Evolutionary conservation across 2,888 invertebrate genomes (phyloP).

Genomic region (Drosophila meridionalis): DNA sequence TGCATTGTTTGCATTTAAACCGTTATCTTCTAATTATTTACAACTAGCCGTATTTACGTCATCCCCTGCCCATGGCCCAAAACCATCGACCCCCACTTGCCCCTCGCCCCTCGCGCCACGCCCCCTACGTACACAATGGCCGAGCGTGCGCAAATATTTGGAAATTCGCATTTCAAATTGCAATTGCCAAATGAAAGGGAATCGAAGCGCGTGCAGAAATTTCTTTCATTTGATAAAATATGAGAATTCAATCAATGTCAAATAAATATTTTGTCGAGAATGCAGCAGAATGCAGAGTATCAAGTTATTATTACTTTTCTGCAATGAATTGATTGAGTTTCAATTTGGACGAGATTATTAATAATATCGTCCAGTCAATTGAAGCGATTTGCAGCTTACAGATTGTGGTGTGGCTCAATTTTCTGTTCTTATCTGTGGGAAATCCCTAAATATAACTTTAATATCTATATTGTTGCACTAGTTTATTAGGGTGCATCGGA

Average conservation of each 20-base stretch:
- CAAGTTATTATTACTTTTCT: background rate
- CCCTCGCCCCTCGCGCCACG: background rate
- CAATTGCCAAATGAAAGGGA: slow-evolving; percentile 5
- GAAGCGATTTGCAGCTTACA: background rate
- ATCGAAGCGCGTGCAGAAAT: slow-evolving; percentile 4
- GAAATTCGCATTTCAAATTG: slow-evolving; percentile 20
- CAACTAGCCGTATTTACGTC: slow-evolving; percentile 60
- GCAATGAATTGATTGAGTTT: background rate
- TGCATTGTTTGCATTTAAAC: slow-evolving; percentile 55
- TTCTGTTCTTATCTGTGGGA: background rate
- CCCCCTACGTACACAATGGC: background rate
- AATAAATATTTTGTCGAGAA: background rate
- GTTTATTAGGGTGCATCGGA: background rate
- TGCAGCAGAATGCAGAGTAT: background rate
- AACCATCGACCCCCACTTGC: background rate
- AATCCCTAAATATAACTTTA: background rate
- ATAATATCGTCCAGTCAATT: background rate
- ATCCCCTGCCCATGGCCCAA: slow-evolving; percentile 8
- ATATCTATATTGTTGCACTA: too few relatives aligned
- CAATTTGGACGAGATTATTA: background rate
- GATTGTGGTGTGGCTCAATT: background rate
- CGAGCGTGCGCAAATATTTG: slow-evolving; percentile 11
- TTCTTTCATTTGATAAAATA: slow-evolving; percentile 14
- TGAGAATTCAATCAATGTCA: slow-evolving; percentile 11
- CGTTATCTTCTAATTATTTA: slow-evolving; percentile 79